Evolutionary conservation across 2,797 vertebrate genomes (phyloP), one percentile per base, ranked within the genome.

Genomic region (Jordanella pulchra): DNA sequence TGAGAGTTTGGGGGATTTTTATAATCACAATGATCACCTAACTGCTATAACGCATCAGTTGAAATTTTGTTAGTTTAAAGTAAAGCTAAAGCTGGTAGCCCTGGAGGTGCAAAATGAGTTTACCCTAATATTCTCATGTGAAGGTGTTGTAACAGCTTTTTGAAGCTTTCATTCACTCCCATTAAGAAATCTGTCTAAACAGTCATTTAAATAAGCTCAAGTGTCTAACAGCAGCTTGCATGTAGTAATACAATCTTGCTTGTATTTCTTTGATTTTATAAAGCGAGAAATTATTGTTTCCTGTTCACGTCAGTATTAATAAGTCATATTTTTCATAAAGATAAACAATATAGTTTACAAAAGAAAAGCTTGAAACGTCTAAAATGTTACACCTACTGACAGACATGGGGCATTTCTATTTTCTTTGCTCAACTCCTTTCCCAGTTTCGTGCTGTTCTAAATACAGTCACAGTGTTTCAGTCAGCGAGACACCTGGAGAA

Each of bases 1-100:
- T 84, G 84, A 79, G 80, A 86, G 68, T 80, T 73, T 45, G 76
- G 84, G 87, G 84, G 84, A 79, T 90, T 92, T 94, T 93, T 93
- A 91, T 91, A 91, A 86, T 79, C 71, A 23, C 73, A 84, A 87
- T 42, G 72, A 87, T 86, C 87, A 83, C 85, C 73, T 84, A 63
- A 87, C 90, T 87, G 85, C 87, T 86, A 78, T 78, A 86, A 86
- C 64, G 65, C 67, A 47, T 55, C 78, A 75, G 83, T 78, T 91
- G 80, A 84, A 90, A 84, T 86, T 90, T 70, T 87, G 90, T 89
- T 72, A 82, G 61, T 75, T 85, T 75, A 91, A 92, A 85, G 82
- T 87, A 87, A 39, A 89, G 63, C 66, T 77, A 47, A 84, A 86
- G 81, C 79, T 72, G 77, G 89, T 90, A 91, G 89, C 89, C 87